These are phyloP conservation scores for Sepioteuthis lessoniana DNA, from an alignment of 2,888 invertebrate genomes.

Conservation along the genomic window DNA sequence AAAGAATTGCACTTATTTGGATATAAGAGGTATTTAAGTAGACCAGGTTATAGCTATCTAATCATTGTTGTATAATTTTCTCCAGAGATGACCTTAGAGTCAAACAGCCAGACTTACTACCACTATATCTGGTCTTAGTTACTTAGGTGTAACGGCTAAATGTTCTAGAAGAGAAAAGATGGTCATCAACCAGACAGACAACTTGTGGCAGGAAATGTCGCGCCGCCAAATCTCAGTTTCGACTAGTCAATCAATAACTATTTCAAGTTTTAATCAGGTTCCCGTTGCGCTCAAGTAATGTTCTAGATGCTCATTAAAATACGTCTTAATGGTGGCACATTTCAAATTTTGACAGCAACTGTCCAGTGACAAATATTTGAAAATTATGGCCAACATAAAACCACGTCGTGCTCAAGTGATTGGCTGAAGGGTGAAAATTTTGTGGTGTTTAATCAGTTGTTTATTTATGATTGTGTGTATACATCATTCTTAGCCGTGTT, in stretches of 20 bases:
- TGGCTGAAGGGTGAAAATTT: not conserved
- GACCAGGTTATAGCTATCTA: no score
- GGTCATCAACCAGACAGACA: not conserved
- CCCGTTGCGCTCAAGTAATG: not conserved
- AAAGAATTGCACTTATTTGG: no score
- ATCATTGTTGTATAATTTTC: no score
- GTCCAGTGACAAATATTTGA: not conserved
- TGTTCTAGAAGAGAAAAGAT: not conserved
- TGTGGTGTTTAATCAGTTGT: not conserved
- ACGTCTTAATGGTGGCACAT: not conserved
- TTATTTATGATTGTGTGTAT: not conserved
- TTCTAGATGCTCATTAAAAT: not conserved
- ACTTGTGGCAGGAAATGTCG: not conserved
- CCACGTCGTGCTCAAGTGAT: not conserved
- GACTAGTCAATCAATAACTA: not conserved
- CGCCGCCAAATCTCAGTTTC: not conserved
- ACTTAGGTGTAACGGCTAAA: not conserved
- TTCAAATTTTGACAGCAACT: not conserved
- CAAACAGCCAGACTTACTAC: no score
- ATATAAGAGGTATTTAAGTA: no score
- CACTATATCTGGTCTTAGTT: not conserved
- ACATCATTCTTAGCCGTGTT: not conserved
- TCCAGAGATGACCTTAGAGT: no score
- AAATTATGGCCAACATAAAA: not conserved
- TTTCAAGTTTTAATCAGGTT: slow-evolving; percentile 8